Conservation (phyloP, 2,113 vertebrate genomes). For the Lichenostomus cassidix region DNA sequence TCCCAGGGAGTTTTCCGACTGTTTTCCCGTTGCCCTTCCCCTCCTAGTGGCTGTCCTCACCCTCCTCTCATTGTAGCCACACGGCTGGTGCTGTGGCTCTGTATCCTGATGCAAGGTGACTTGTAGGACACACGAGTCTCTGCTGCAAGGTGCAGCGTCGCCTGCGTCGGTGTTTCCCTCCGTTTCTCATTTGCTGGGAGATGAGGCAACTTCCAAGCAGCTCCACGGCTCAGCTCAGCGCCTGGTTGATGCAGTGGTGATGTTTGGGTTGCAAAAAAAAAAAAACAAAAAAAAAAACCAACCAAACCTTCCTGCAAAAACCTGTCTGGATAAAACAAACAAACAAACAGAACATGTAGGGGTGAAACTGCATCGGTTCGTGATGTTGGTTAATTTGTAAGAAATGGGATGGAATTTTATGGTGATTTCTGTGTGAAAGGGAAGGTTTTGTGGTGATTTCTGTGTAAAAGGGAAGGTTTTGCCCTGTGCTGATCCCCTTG, state of each 20-base stretch:
- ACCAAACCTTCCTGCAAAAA: not conserved
- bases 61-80: not conserved
- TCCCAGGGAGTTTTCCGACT: not conserved
- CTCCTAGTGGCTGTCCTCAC: not conserved
- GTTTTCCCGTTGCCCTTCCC: not conserved
- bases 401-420: not conserved
- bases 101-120: conserved; percentile 54
- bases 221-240: not conserved
- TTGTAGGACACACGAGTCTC: conserved; percentile 39
- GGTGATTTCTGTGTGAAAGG: not conserved
- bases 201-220: not conserved
- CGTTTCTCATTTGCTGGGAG: not conserved
- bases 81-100: not conserved
- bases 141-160: conserved; percentile 22
- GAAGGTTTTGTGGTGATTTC: not conserved
- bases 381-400: not conserved
- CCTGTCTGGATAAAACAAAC: not conserved
- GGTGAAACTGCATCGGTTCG: not conserved
- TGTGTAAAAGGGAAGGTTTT: not conserved
- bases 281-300: no score
- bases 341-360: not conserved
- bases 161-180: not conserved
- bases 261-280: not conserved
- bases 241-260: not conserved
- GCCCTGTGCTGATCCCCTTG: not conserved